Base-by-base conservation (phyloP, 2,888 invertebrate genomes). In the Buathra laborator region DNA sequence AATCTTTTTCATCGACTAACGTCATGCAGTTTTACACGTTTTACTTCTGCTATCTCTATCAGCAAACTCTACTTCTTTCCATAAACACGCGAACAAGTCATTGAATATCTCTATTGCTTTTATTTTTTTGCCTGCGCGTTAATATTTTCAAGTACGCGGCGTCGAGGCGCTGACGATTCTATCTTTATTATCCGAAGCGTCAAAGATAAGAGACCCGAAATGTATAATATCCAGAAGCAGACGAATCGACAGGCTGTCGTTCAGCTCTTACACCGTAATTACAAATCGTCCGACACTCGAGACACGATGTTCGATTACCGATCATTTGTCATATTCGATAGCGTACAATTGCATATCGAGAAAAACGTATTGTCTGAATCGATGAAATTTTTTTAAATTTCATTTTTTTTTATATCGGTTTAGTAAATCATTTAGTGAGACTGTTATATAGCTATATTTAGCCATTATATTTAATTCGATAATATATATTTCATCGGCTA, bases 301-400 rank as follows among this genome's bases (percentile, higher is more conserved):
- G 24, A 56, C 24, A 37, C 37, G 37, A 37, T 9, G 24, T 56
- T 56, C 56, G 4, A 56, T 56, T 10, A 7, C 19, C 56, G 56
- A 56, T 24, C 5, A 37, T 37, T 37, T 9, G 37, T 37, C 6
- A 37, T 37, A 37, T 9, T 37, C 19, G 56, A 56, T 12, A 24
- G 10, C 12, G 9, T 9, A 10, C 19, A 24, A 4, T 19, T 19
- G 19, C 1, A 24, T 24, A 24, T 24, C 0, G 24, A 19, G 19
- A 24, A 24, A 24, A 37, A 64, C 67, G 72, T 64, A 67, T 80
- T 80, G 71, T 84, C 76, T 48, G 14, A 12, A 1, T 70, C 24
- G 10, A 16, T 67, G 9, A 44, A 4, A 12, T 7, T 56, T 9
- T 3, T 56, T 56, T 9, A 1, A 19, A 0, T 53, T 16, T 16